Evolutionary conservation across 2,113 vertebrate genomes (phyloP), one percentile per base, ranked within the genome.

Genomic region (Dicaeum eximium): DNA sequence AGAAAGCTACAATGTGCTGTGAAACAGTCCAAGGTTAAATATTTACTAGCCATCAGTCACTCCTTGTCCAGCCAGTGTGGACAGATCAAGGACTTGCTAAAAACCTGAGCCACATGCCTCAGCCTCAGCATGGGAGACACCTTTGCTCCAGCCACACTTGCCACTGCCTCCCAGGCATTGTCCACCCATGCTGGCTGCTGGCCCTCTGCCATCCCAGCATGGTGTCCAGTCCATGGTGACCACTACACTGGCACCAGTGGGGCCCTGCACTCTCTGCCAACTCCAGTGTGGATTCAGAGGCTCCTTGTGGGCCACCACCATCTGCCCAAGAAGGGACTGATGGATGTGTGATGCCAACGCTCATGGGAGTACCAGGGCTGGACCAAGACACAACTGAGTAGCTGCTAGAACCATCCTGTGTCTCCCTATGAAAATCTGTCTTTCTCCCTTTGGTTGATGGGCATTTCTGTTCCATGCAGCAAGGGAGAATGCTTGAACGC

Each of bases 21-120:
- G 62, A 67, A 93, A 65, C 48, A 80, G 47, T 31, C 44, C 82
- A 86, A 48, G 90, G 85, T 95, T 90, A 95, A 88, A 97, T 93
- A 92, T 90, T 92, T 90, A 40, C 85, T 88, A 69, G 72, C 67
- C 60, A 81, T 96, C 56, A 78, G 42, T 95, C 88, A 88, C 60
- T 2, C 1, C 37, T 61, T 62, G 74, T 82, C 56, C 70, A 70
- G 62, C 57, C 66, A 24, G 31, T 62, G 30, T 90, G 66, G 47
- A 66, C 17, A 79, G 74, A 82, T 65, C 79, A 94, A 95, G 89
- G 75, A 66, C 87, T 75, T 51, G 18, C 11, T 86, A 12, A 90
- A 92, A 75, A 17, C 35, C 22, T 44, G 27, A 91, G 45, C 38
- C 44, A 18, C 8, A 1, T 20, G 22, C 58, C 58, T 90, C 77